These are phyloP conservation scores for Nemurella pictetii DNA, from an alignment of 2,888 invertebrate species.

Conservation along the genomic window DNA sequence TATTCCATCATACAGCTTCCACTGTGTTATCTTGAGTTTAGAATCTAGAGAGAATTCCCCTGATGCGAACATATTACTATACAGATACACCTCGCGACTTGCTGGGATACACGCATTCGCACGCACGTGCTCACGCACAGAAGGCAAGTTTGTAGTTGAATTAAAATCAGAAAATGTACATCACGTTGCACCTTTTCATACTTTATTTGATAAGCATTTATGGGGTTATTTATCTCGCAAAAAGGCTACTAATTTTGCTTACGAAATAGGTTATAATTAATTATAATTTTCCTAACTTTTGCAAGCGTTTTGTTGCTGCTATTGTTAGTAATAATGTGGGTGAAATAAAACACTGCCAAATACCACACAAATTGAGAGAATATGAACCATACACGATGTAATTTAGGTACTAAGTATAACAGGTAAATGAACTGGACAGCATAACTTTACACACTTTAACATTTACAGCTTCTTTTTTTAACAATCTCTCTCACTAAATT, in stretches of 20 bases:
- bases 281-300: background rate
- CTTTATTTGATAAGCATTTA: background rate
- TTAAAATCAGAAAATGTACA: background rate
- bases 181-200: background rate
- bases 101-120: background rate
- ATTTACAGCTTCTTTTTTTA: background rate
- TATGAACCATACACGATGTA: no score
- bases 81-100: background rate
- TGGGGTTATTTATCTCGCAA: background rate
- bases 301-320: background rate
- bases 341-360: no score
- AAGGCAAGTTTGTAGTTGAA: background rate
- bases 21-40: conserved; percentile 10
- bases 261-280: background rate
- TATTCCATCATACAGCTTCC: background rate
- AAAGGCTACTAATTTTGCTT: background rate
- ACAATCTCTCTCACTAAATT: background rate
- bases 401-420: no score
- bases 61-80: background rate
- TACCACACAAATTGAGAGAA: background rate
- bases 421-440: background rate
- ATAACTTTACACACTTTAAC: background rate
- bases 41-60: conserved; percentile 2
- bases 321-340: background rate
- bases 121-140: background rate